Conservation (phyloP, 2,797 vertebrate species). For the Otolemur crassicaudatus region DNA sequence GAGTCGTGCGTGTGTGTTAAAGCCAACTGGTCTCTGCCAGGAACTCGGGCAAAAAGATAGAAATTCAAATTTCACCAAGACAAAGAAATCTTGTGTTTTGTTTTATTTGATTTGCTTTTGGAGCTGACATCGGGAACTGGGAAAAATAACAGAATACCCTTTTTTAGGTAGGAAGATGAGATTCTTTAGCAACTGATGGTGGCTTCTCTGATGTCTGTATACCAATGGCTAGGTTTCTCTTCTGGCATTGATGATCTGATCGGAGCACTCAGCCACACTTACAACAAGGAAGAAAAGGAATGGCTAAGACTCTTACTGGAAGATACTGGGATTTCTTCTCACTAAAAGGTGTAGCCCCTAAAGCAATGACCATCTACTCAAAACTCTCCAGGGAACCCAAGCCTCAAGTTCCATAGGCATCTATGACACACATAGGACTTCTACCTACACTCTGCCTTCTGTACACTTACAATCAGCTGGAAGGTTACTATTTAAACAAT, state of each 20-base stretch:
- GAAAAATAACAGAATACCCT: conserved; percentile 39
- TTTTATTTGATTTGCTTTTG: conserved; percentile 35
- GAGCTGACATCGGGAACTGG: not conserved
- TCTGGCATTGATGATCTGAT: conserved; percentile 76
- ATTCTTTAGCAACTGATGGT: conserved; percentile 47
- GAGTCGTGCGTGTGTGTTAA: conserved; percentile 21
- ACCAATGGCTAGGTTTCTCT: conserved; percentile 62
- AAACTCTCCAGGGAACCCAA: conserved; percentile 64
- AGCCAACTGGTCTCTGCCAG: conserved; percentile 30
- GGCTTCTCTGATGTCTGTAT: conserved; percentile 65
- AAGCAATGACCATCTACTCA: conserved; percentile 62
- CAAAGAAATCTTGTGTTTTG: conserved; percentile 23
- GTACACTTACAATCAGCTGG: not conserved
- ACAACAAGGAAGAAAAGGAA: conserved; percentile 61
- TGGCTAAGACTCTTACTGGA: not conserved
- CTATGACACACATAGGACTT: conserved; percentile 27
- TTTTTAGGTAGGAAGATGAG: conserved; percentile 45
- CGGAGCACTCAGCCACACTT: conserved; percentile 70
- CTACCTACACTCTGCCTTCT: not conserved
- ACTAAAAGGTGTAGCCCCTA: conserved; percentile 69
- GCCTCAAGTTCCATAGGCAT: conserved; percentile 51
- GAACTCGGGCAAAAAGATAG: conserved; percentile 47
- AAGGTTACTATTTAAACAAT: conserved; percentile 62
- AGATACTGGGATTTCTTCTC: conserved; percentile 67
- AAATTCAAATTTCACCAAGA: conserved; percentile 65